A percentile compares a stretch with the other conserved stretches of the same genome.
Evolutionary conservation across 2,888 invertebrate genomes (phyloP).

Genomic region (Leptarthrus brevirostris): DNA sequence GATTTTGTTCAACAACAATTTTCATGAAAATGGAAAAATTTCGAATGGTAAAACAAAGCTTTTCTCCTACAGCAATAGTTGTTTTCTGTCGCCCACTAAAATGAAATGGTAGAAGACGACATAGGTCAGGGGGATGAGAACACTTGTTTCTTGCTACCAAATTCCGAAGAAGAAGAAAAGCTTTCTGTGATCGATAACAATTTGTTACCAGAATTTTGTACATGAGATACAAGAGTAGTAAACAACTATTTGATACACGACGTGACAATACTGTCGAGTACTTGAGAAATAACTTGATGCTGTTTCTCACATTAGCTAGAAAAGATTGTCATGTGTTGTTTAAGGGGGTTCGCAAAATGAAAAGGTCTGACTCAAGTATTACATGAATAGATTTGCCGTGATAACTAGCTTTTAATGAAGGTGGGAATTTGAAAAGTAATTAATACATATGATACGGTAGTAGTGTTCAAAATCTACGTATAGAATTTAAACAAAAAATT

Average conservation of each 20-base stretch:
- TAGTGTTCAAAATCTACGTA: too few relatives aligned
- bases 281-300: background rate
- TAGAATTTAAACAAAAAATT: too few relatives aligned
- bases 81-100: background rate
- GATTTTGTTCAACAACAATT: too few relatives aligned
- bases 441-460: too few relatives aligned
- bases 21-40: conserved; percentile 8
- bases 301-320: background rate
- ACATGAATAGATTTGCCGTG: too few relatives aligned
- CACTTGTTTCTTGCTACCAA: background rate
- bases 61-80: background rate
- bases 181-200: conserved; percentile 9
- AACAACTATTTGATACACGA: conserved; percentile 8
- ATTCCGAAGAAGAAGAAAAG: background rate
- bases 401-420: too few relatives aligned
- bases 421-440: too few relatives aligned
- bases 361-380: too few relatives aligned
- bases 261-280: conserved; percentile 7
- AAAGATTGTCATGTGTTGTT: background rate
- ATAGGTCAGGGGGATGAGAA: background rate
- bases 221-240: background rate
- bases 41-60: background rate
- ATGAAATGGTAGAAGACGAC: background rate
- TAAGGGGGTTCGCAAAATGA: too few relatives aligned
- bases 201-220: conserved; percentile 1